These are phyloP conservation scores for Circaetus cinerascens DNA, from an alignment of 2,113 vertebrate species.

Conservation along the genomic window DNA sequence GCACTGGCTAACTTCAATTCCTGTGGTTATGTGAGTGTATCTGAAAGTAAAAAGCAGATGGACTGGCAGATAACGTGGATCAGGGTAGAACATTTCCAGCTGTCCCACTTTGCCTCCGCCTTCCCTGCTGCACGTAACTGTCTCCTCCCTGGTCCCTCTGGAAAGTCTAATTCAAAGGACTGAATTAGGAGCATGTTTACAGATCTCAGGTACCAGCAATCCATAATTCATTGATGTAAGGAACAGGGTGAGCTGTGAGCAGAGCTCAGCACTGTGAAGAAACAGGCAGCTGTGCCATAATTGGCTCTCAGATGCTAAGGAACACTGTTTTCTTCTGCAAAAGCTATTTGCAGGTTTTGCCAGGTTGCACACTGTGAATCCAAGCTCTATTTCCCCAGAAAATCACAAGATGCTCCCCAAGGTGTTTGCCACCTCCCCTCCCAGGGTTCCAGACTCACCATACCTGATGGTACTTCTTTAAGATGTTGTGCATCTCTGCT, in stretches of 20 bases:
- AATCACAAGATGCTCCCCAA: not conserved
- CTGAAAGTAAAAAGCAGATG: not conserved
- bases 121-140: not conserved
- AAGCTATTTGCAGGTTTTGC: not conserved
- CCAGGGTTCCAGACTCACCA: slow-evolving; percentile 32
- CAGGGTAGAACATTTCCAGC: not conserved
- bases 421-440: not conserved
- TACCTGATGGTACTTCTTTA: slow-evolving; percentile 99
- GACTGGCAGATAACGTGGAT: rapidly evolving
- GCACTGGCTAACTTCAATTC: not conserved
- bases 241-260: not conserved
- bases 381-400: not conserved
- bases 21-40: rapidly evolving
- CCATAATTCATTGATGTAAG: not conserved
- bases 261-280: not conserved
- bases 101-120: not conserved
- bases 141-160: not conserved
- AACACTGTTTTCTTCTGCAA: rapidly evolving
- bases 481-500: slow-evolving; percentile 98
- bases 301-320: not conserved
- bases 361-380: not conserved
- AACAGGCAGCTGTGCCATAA: not conserved
- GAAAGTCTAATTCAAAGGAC: not conserved
- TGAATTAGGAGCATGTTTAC: not conserved
- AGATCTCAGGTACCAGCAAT: not conserved